A percentile compares a stretch with the other conserved stretches of the same genome.
phyloP scores from a whole-genome alignment of 2,797 vertebrate genomes.

The Crenichthys baileyi region DNA sequence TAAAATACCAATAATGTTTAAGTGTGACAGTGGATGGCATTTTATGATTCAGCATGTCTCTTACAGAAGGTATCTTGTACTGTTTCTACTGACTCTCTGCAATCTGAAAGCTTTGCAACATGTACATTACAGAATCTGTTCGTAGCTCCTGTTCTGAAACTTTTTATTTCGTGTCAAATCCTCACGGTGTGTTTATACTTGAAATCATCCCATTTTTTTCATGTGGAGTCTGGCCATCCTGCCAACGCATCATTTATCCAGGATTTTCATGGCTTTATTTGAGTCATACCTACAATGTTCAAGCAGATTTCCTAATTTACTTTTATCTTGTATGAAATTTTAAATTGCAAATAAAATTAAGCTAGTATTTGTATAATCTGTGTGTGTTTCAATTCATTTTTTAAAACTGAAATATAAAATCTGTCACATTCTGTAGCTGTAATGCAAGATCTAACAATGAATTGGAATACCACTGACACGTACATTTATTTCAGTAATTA shows the following conservation, averaged over 20 bases:
- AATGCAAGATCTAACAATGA: neutral
- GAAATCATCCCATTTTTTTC: constrained; percentile 46
- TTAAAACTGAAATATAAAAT: neutral
- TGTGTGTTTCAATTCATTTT: constrained; percentile 11
- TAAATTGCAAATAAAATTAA: constrained; percentile 83
- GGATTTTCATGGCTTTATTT: constrained; percentile 70
- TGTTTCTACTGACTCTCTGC: constrained; percentile 51
- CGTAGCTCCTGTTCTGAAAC: constrained; percentile 55
- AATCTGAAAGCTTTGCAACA: constrained; percentile 45
- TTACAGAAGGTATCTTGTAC: constrained; percentile 61
- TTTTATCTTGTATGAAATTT: constrained; percentile 84
- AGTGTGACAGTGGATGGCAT: constrained; percentile 31
- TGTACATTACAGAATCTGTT: constrained; percentile 54
- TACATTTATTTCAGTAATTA: neutral
- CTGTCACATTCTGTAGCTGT: neutral
- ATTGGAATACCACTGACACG: too few species aligned
- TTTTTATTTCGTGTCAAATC: constrained; percentile 64
- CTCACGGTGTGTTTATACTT: constrained; percentile 38
- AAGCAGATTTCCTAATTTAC: constrained; percentile 78
- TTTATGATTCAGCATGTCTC: constrained; percentile 35
- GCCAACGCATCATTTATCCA: constrained; percentile 58
- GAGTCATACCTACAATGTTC: constrained; percentile 71
- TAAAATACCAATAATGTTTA: constrained; percentile 43
- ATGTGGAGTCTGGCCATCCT: constrained; percentile 49
- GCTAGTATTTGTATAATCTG: constrained; percentile 72